A percentile compares a stretch with the other conserved stretches of the same genome.
Evolutionary conservation across 2,888 invertebrate genomes (phyloP).

Genomic region (Epistrophella euchroma): DNA sequence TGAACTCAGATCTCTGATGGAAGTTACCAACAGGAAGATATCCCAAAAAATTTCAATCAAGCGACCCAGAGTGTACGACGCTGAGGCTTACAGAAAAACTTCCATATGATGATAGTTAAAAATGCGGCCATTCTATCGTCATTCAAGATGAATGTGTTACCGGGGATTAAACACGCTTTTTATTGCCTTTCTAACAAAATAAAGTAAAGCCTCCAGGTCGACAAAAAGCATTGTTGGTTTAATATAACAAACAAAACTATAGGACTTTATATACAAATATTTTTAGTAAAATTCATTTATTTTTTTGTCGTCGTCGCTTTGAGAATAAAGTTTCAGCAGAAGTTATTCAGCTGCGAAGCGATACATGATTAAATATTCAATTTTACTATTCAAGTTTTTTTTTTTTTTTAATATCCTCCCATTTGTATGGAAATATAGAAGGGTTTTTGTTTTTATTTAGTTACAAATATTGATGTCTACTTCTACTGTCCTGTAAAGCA

Average conservation of each 20-base stretch:
- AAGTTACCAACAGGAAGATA: no score
- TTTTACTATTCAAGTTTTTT: conserved; percentile 44
- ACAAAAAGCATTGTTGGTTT: conserved; percentile 68
- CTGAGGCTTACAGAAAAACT: conserved; percentile 58
- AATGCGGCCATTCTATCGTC: conserved; percentile 58
- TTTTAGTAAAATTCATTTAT: conserved; percentile 66
- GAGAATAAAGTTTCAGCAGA: conserved; percentile 62
- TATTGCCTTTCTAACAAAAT: conserved; percentile 68
- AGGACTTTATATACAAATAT: conserved; percentile 38
- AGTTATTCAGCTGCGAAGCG: conserved; percentile 70
- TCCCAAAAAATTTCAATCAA: background rate
- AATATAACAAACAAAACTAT: conserved; percentile 65
- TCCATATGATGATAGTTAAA: conserved; percentile 62
- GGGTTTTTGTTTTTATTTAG: background rate
- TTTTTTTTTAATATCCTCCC: conserved; percentile 16
- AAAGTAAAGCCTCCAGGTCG: conserved; percentile 20
- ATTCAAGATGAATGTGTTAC: conserved; percentile 74
- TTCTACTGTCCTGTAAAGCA: background rate
- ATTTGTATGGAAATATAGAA: background rate
- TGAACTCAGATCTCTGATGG: no score
- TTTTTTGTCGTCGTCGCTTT: conserved; percentile 46
- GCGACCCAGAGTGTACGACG: background rate
- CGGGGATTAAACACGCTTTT: conserved; percentile 75
- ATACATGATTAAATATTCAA: conserved; percentile 71
- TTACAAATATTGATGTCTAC: background rate